Conservation (phyloP, 2,797 vertebrate genomes). For the Lacerta agilis region DNA sequence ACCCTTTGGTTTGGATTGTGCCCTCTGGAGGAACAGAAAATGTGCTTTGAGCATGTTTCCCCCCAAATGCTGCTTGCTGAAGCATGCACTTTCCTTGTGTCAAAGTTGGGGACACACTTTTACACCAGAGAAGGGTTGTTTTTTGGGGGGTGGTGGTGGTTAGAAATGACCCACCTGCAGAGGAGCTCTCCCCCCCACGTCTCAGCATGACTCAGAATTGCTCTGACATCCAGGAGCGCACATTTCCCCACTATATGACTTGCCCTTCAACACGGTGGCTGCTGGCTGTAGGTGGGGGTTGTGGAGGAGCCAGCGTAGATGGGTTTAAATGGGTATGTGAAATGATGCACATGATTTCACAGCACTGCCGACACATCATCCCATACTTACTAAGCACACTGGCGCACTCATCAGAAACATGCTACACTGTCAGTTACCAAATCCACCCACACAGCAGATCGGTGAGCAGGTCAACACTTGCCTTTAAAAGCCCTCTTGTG, state of each 20-base stretch:
- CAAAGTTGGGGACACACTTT: neutral
- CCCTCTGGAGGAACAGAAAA: no score
- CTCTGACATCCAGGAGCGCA: neutral
- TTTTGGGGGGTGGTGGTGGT: neutral
- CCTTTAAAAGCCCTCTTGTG: neutral
- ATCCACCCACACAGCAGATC: constrained; percentile 13
- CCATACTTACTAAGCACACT: neutral
- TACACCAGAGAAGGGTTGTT: neutral
- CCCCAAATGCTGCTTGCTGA: neutral
- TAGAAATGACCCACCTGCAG: neutral
- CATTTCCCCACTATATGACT: no score
- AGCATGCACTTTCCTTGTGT: no score
- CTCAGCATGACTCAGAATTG: neutral
- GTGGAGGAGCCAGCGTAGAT: neutral
- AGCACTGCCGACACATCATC: neutral
- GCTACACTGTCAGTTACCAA: neutral
- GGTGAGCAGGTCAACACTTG: constrained; percentile 16
- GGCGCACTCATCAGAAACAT: neutral
- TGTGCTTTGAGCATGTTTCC: no score
- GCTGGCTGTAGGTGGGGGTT: no score
- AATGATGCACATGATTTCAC: neutral
- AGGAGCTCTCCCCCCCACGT: neutral
- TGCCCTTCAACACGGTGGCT: neutral
- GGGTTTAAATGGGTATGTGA: neutral
- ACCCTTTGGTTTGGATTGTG: no score